These are phyloP conservation scores for Spodoptera litura DNA, from an alignment of 1,140 invertebrate genomes.

Conservation along the genomic window DNA sequence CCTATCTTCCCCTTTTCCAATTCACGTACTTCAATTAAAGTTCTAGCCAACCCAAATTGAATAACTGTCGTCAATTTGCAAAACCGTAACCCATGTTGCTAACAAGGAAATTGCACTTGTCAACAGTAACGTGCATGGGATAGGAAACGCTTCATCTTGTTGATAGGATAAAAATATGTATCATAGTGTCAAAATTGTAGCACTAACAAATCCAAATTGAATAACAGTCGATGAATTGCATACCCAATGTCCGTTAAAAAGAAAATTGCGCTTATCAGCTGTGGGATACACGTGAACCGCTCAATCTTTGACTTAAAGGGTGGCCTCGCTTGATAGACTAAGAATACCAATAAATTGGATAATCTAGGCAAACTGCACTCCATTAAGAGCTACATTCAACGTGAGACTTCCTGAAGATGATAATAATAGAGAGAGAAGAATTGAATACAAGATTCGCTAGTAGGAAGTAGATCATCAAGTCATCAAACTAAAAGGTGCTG, in stretches of 20 bases:
- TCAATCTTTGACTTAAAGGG: not conserved
- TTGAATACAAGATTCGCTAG: too few relatives aligned
- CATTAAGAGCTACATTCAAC: not conserved
- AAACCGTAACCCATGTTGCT: not conserved
- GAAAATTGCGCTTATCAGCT: not conserved
- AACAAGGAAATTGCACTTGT: constrained; percentile 1
- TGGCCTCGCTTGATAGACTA: not conserved
- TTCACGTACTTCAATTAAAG: not conserved
- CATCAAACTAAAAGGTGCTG: too few relatives aligned
- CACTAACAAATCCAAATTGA: not conserved
- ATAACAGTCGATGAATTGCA: not conserved
- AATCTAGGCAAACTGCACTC: not conserved
- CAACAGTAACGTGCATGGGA: not conserved
- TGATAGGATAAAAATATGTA: too few relatives aligned
- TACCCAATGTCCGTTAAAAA: not conserved
- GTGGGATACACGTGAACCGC: not conserved
- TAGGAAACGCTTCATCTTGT: too few relatives aligned
- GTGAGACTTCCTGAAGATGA: too few relatives aligned
- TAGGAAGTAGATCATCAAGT: too few relatives aligned
- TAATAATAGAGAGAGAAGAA: too few relatives aligned
- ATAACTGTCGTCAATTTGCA: not conserved
- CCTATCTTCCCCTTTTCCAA: too few relatives aligned
- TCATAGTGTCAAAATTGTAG: not conserved
- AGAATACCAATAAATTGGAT: not conserved
- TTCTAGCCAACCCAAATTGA: not conserved